These are phyloP conservation scores for Plutomurus gul DNA, from an alignment of 1,140 invertebrate species.

Conservation along the genomic window DNA sequence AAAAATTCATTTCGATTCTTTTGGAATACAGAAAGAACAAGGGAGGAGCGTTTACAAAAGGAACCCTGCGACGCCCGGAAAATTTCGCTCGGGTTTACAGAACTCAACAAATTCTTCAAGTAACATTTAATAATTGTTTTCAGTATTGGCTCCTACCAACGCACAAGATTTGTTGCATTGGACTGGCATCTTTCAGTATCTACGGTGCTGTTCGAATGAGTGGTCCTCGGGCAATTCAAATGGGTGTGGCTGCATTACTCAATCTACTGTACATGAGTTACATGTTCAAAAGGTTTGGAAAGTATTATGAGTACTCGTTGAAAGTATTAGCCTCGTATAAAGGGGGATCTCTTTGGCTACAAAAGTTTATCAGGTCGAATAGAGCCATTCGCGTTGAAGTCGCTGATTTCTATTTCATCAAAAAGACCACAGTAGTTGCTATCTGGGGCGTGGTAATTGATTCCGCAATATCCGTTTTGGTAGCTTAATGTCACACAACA, in stretches of 20 bases:
- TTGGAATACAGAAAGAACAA: not conserved
- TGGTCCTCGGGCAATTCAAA: not conserved
- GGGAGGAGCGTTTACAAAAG: not conserved
- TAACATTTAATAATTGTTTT: not conserved
- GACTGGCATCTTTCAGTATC: not conserved
- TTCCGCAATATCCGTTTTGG: not conserved
- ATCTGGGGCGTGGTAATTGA: not conserved
- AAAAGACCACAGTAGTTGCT: not conserved
- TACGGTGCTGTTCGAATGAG: slow-evolving; percentile 9
- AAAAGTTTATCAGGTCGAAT: not conserved
- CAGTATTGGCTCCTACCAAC: not conserved
- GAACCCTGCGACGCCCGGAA: not conserved
- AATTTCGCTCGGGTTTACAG: not conserved
- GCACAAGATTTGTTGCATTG: not conserved
- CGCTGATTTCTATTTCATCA: not conserved
- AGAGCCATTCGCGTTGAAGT: not conserved
- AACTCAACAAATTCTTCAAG: not conserved
- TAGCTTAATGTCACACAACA: not conserved
- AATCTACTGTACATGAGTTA: not conserved
- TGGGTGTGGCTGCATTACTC: not conserved
- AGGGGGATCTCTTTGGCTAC: not conserved
- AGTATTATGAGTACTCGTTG: not conserved
- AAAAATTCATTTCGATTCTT: not conserved
- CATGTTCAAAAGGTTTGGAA: not conserved
- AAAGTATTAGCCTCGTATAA: not conserved